Conservation (phyloP, 2,113 vertebrate species). For the Vidua chalybeata region DNA sequence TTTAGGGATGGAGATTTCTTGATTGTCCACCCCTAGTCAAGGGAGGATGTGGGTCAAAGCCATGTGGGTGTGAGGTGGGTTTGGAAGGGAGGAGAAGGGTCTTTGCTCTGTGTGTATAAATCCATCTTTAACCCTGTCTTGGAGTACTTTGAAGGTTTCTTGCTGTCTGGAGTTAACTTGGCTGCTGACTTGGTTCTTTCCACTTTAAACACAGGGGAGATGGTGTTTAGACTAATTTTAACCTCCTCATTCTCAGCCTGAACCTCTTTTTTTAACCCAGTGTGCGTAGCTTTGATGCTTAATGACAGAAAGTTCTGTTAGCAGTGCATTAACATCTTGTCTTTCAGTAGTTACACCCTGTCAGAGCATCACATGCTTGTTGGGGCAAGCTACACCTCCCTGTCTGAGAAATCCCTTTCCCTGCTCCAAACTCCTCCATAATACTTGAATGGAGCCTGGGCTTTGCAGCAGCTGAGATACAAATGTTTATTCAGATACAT, state of each 20-base stretch:
- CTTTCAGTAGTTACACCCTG: background rate
- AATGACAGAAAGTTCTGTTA: background rate
- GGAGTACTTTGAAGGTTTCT: background rate
- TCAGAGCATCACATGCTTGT: background rate
- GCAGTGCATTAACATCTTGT: background rate
- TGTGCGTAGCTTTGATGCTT: background rate
- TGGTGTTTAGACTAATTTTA: background rate
- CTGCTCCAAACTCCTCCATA: background rate
- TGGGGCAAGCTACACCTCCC: background rate
- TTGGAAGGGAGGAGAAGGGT: background rate
- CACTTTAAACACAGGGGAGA: background rate
- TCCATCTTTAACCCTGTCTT: background rate
- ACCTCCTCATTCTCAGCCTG: background rate
- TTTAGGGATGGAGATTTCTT: background rate
- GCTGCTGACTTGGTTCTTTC: background rate
- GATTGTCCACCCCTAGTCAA: background rate
- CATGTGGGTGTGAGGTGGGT: accelerated
- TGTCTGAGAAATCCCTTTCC: background rate
- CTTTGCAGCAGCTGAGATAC: background rate
- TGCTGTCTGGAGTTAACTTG: background rate
- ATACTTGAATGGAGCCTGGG: background rate
- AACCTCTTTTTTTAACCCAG: background rate
- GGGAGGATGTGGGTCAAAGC: background rate
- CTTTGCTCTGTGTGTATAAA: accelerated
- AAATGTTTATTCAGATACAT: background rate